Percentiles rank a stretch among this genome's conserved stretches.
These are phyloP conservation scores for Chironomus striatipennis DNA, from an alignment of 1,140 invertebrate species.

Conservation along the genomic window DNA sequence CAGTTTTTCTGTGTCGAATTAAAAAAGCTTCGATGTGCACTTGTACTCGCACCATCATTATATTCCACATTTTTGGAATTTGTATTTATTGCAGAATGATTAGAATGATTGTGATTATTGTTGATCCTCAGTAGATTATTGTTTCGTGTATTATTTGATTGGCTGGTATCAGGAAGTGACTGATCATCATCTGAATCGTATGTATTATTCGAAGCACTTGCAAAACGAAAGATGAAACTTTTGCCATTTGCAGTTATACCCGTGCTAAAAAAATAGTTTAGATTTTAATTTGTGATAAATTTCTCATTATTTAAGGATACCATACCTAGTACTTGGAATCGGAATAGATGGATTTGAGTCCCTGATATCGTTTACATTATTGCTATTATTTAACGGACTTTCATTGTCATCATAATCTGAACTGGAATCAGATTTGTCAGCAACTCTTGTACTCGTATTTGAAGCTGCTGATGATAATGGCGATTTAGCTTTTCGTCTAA, in stretches of 20 bases:
- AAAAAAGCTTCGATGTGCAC: neutral
- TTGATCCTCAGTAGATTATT: neutral
- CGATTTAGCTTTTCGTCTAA: neutral
- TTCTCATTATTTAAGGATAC: constrained; percentile 24
- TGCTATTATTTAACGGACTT: neutral
- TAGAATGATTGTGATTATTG: neutral
- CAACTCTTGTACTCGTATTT: neutral
- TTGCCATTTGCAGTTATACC: constrained; percentile 30
- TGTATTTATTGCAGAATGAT: neutral
- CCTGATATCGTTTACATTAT: neutral
- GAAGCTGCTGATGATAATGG: constrained; percentile 4
- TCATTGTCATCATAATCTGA: constrained; percentile 26
- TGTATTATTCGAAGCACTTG: neutral
- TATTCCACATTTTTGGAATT: neutral
- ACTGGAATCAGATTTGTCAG: constrained; percentile 14
- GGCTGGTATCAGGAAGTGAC: neutral
- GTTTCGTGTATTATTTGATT: neutral
- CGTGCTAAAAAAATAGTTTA: constrained; percentile 15
- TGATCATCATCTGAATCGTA: constrained; percentile 25
- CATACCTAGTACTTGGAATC: neutral
- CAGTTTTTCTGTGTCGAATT: neutral
- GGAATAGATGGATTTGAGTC: constrained; percentile 4
- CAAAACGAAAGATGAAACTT: constrained; percentile 24
- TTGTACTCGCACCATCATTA: neutral
- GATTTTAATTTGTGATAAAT: constrained; percentile 29